phyloP scores from a whole-genome alignment of 2,113 vertebrate genomes.

The Aleadryas rufinucha region DNA sequence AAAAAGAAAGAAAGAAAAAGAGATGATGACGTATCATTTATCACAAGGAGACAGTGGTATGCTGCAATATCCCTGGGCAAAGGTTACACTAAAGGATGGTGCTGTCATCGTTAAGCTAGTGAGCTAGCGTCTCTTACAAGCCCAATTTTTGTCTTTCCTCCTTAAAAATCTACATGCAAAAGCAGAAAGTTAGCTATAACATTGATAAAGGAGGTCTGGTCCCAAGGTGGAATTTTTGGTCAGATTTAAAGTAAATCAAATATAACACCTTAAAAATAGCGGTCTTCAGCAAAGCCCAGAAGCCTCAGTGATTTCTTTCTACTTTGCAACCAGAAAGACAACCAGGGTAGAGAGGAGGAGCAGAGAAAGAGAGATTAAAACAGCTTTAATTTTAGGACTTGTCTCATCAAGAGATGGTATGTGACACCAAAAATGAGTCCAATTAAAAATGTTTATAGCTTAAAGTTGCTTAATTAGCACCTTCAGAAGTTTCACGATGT shows the following conservation, averaged over 20 bases:
- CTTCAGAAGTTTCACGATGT: not conserved
- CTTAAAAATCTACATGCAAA: constrained; percentile 1
- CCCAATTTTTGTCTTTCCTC: not conserved
- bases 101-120: not conserved
- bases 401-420: constrained; percentile 10
- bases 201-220: constrained; percentile 19
- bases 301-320: constrained; percentile 8
- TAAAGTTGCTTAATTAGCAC: constrained; percentile 31
- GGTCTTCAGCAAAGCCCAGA: constrained; percentile 1
- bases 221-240: not conserved
- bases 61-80: not conserved
- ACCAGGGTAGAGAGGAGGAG: not conserved
- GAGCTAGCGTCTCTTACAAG: not conserved
- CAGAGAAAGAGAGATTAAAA: constrained; percentile 8
- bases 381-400: constrained; percentile 47
- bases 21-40: not conserved
- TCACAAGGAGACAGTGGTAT: constrained; percentile 2
- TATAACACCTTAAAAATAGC: constrained; percentile 46
- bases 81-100: not conserved
- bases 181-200: not conserved
- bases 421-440: constrained; percentile 31
- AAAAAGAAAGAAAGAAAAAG: not conserved
- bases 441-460: constrained; percentile 35
- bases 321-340: constrained; percentile 21
- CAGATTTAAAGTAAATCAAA: constrained; percentile 41